Evolutionary conservation across 2,888 invertebrate species (phyloP), one percentile per base, ranked within the genome.

Genomic region (Ephialtes manifestator): DNA sequence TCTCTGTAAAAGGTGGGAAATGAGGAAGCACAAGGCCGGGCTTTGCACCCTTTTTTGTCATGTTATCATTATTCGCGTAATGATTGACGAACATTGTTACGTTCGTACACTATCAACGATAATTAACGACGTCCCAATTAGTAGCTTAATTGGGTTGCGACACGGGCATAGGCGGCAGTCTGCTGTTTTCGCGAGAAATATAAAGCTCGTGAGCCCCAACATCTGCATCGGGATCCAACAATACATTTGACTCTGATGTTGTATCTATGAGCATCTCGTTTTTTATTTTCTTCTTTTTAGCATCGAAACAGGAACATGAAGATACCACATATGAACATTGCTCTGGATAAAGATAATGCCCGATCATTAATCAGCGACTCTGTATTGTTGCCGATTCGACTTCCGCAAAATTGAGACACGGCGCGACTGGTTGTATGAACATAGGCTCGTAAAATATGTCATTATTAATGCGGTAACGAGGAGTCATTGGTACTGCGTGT

Each of bases 81-180:
- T 48, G 58, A 74, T 51, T 20, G 51, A 35, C 48, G 28, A 46
- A 24, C 31, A 46, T n/a, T 24, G 60, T 15, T n/a, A 31, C 60
- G 46, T 31, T 15, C 58, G 28, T 46, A 13, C 28, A 11, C 15
- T 18, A 84, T 79, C 55, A 53, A 65, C 55, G 46, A 51, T 68
- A 82, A 80, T 84, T 79, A 82, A 79, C 76, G 81, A 77, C 63
- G 55, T 18, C 63, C 82, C 82, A 84, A 82, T 86, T 84, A 84
- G 60, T 20, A 39, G 24, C 31, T 84, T 84, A 84, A 84, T 86
- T 82, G 63, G 82, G 75, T 77, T 51, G 60, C 53, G 58, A 46
- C 11, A 15, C n/a, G 48, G 46, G 24, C 39, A 60, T 28, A 51
- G 20, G 43, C 20, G n/a, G 35, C 53, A 39, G 24, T 78, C 13